Percentiles rank a stretch among this genome's conserved stretches.
Conservation (phyloP, 2,797 vertebrate species). For the Poecilia gillii region DNA sequence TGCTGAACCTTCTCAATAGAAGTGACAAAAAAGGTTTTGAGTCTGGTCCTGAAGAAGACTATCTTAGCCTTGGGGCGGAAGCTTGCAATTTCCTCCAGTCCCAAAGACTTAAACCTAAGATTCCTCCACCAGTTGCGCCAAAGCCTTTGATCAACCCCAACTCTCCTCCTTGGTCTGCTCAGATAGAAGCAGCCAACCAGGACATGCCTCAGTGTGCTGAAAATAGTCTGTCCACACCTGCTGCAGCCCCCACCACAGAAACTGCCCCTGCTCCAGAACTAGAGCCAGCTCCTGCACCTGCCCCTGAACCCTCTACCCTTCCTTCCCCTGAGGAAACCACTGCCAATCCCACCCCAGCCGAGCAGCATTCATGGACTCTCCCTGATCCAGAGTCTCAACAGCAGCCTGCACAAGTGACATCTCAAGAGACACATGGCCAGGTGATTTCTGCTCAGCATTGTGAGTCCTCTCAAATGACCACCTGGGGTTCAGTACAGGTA, state of each 20-base stretch:
- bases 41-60: constrained; percentile 95
- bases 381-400: constrained; percentile 74
- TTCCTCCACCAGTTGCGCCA: constrained; percentile 95
- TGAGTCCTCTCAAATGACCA: constrained; percentile 54
- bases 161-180: constrained; percentile 88
- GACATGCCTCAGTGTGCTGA: constrained; percentile 83
- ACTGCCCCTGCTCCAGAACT: constrained; percentile 61
- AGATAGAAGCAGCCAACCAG: constrained; percentile 78
- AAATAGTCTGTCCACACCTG: constrained; percentile 79
- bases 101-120: constrained; percentile 87
- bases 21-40: constrained; percentile 91
- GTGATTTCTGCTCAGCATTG: constrained; percentile 55
- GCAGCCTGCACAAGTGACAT: constrained; percentile 57
- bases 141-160: constrained; percentile 89
- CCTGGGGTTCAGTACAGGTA: constrained; percentile 71
- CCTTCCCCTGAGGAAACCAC: constrained; percentile 55
- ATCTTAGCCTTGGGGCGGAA: constrained; percentile 97
- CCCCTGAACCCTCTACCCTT: constrained; percentile 61
- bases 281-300: constrained; percentile 71
- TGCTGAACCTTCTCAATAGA: constrained; percentile 90
- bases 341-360: constrained; percentile 50
- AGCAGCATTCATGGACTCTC: constrained; percentile 70
- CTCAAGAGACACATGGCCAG: constrained; percentile 65
- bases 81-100: constrained; percentile 98
- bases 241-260: constrained; percentile 68